Evolutionary conservation across 64 coral and sea anemone species (phyloP), one percentile per base, ranked within the genome.

Genomic region (Acropora tenuis): DNA sequence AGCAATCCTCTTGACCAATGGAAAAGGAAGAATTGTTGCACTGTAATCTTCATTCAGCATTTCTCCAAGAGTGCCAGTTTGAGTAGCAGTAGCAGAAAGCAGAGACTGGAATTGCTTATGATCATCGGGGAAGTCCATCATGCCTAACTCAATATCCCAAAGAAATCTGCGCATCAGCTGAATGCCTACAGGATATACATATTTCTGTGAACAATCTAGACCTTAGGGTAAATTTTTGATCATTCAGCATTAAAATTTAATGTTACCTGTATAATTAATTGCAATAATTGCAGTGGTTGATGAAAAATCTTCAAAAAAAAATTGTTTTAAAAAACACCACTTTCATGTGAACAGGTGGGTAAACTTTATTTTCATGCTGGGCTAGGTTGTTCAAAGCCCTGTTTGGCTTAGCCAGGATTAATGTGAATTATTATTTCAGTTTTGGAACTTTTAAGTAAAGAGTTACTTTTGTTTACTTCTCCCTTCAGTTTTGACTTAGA

Each of bases 81-180:
- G 43, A 74, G 41, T 10, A 49, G 45, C 8, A 53, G 50, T 53
- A 53, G 50, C 50, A 3, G 8, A 20, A 8, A 87, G 69, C 40
- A 87, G 43, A 30, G 5, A 9, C 60, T 47, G 57, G 61, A 84
- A 67, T 6, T 41, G 3, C 5, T 42, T 10, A 15, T 9, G 42
- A 15, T 85, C 61, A 20, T 85, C 82, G 19, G 82, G 82, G 57
- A 58, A 85, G 6, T 41, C 15, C 12, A 67, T 66, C 18, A 43
- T 52, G 7, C 60, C 0, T 18, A 83, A 17, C 80, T 83, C 16
- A 18, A 13, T 58, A 59, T 83, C 55, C 40, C 53, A n/a, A n/a
- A 83, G 48, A 61, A 83, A 83, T 57, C 55, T 58, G 13, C 58
- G 80, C 80, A 83, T 83, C 17, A 83, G 53, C 53, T 83, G 80